A percentile compares a stretch with the other conserved stretches of the same genome.
Conservation (phyloP, 2,113 vertebrate genomes). For the Tragelaphus imberbis region DNA sequence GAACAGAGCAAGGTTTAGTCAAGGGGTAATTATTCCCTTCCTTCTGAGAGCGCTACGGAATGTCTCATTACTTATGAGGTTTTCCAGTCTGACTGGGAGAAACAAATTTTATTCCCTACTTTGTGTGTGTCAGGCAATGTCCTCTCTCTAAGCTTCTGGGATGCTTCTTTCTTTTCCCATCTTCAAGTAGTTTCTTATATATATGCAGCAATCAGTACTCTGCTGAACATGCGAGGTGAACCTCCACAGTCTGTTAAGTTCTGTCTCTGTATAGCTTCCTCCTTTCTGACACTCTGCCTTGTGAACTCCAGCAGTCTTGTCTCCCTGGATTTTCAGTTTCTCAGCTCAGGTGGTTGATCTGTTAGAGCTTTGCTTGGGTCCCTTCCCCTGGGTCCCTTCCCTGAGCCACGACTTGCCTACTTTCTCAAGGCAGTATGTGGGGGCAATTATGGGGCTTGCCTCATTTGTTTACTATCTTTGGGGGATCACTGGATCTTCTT, state of each 20-base stretch:
- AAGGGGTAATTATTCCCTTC: background rate
- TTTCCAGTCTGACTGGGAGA: constrained; percentile 26
- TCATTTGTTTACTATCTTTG: background rate
- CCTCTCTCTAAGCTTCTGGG: background rate
- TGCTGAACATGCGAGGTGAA: background rate
- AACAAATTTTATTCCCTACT: background rate
- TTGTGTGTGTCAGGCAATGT: background rate
- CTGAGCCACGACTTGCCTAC: background rate
- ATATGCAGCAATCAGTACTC: background rate
- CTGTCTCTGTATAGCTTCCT: background rate
- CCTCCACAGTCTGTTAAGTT: background rate
- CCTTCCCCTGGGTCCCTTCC: background rate
- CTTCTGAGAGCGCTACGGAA: background rate
- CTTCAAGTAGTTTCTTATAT: background rate
- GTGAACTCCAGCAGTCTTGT: background rate
- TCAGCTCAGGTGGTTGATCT: background rate
- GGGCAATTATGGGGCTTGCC: background rate
- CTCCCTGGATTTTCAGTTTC: background rate
- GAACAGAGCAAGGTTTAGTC: background rate
- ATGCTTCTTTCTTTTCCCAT: background rate
- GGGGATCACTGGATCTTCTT: background rate
- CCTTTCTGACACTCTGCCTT: background rate
- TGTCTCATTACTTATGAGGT: background rate
- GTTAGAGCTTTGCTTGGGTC: background rate
- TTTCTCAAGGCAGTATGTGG: background rate